These are phyloP conservation scores for Hylaea fasciaria DNA, from an alignment of 2,888 invertebrate genomes.

Conservation along the genomic window DNA sequence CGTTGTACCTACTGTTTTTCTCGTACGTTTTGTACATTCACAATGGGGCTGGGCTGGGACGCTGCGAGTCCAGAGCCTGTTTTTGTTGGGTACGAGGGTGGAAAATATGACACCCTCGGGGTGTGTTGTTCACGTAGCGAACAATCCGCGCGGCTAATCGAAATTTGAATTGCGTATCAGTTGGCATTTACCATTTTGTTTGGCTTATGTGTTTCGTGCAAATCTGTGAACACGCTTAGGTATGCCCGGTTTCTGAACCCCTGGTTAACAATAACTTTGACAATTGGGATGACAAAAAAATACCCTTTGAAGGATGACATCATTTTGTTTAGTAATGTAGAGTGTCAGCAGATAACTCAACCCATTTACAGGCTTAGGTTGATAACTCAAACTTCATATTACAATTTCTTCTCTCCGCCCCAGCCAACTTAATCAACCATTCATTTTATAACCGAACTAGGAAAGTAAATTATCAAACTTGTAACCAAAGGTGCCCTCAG, in stretches of 20 bases:
- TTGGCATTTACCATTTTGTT: slow-evolving; percentile 21
- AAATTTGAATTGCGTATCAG: slow-evolving; percentile 30
- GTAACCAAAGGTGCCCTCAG: slow-evolving; percentile 16
- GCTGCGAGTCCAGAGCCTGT: slow-evolving; percentile 55
- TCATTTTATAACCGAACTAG: slow-evolving; percentile 14
- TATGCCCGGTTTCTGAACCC: too few species aligned
- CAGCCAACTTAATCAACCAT: neutral
- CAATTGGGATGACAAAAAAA: too few species aligned
- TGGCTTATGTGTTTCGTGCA: slow-evolving; percentile 9
- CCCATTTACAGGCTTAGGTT: too few species aligned
- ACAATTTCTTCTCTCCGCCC: too few species aligned
- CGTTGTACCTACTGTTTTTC: slow-evolving; percentile 23
- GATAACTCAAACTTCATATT: too few species aligned
- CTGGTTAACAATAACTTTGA: too few species aligned
- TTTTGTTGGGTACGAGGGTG: slow-evolving; percentile 73
- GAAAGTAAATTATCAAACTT: slow-evolving; percentile 3
- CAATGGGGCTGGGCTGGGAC: slow-evolving; percentile 25
- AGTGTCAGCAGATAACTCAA: too few species aligned
- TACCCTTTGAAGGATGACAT: too few species aligned
- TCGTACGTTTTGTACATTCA: slow-evolving; percentile 21
- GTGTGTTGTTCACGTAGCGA: slow-evolving; percentile 54
- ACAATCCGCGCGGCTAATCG: slow-evolving; percentile 51
- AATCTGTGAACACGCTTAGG: too few species aligned
- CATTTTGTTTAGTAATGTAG: too few species aligned
- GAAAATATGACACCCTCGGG: slow-evolving; percentile 83